Evolutionary conservation across 2,113 vertebrate genomes (phyloP).

Genomic region (Dolichallabes microphthalmus): DNA sequence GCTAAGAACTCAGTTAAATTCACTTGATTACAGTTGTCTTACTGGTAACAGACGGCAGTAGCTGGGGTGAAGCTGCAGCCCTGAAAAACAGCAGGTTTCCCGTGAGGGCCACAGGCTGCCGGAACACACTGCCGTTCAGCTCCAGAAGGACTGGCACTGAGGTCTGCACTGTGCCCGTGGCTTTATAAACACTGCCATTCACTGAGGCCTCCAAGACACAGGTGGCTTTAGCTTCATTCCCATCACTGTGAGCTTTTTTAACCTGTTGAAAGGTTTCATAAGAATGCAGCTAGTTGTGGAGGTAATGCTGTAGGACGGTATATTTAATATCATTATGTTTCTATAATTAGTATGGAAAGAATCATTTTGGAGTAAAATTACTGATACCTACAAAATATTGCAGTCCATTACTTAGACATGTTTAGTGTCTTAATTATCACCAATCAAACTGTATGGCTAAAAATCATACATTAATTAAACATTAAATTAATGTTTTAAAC

Average conservation of each 20-base stretch:
- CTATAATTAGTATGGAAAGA: neutral
- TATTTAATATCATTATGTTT: neutral
- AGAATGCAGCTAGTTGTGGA: neutral
- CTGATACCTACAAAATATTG: neutral
- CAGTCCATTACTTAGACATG: neutral
- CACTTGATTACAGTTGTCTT: slow-evolving; percentile 52
- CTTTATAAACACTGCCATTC: slow-evolving; percentile 65
- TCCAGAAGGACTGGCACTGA: slow-evolving; percentile 75
- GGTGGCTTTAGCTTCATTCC: neutral
- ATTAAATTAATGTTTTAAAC: neutral
- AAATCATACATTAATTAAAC: too few species aligned
- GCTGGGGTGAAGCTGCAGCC: slow-evolving; percentile 61
- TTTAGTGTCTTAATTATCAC: neutral
- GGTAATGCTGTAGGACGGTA: neutral
- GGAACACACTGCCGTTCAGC: slow-evolving; percentile 77
- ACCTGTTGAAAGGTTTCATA: slow-evolving; percentile 57
- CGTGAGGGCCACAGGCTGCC: slow-evolving; percentile 75
- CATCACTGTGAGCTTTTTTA: slow-evolving; percentile 55
- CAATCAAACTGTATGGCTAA: neutral
- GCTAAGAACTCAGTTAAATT: neutral
- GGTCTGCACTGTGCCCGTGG: slow-evolving; percentile 76
- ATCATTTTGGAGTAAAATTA: neutral
- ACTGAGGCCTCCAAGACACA: slow-evolving; percentile 65
- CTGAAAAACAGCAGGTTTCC: slow-evolving; percentile 83
- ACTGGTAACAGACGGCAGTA: slow-evolving; percentile 76